phyloP scores from a whole-genome alignment of 2,888 invertebrate species.

The Leptura quadrifasciata region DNA sequence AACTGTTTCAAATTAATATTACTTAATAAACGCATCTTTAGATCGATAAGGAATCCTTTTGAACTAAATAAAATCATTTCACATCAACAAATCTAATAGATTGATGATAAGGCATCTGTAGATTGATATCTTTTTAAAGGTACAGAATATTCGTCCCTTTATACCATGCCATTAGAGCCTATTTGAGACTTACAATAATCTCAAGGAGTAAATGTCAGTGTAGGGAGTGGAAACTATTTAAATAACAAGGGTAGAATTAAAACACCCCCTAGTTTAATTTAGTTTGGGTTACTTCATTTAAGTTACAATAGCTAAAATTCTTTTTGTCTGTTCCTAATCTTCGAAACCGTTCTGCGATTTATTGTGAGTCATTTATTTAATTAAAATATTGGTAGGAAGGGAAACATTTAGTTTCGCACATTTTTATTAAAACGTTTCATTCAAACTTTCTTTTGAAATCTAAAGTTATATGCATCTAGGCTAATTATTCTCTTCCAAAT shows the following conservation, averaged over 20 bases:
- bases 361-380: conserved; percentile 24
- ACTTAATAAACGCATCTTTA: conserved; percentile 30
- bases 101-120: conserved; percentile 18
- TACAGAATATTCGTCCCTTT: conserved; percentile 5
- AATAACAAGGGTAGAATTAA: conserved; percentile 53
- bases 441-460: no score
- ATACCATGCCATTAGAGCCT: conserved; percentile 14
- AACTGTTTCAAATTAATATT: conserved; percentile 6
- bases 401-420: neutral
- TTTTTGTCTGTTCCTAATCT: conserved; percentile 39
- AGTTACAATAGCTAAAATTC: conserved; percentile 49
- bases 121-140: conserved; percentile 28
- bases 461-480: no score
- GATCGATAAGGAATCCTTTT: conserved; percentile 22
- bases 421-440: neutral
- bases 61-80: conserved; percentile 26
- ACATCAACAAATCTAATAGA: conserved; percentile 28
- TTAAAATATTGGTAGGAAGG: conserved; percentile 28
- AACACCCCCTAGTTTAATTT: conserved; percentile 55
- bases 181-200: conserved; percentile 26
- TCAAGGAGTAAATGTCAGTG: conserved; percentile 35
- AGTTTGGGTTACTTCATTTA: conserved; percentile 48
- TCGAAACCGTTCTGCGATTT: conserved; percentile 14
- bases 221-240: conserved; percentile 47
- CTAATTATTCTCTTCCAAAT: no score